Evolutionary conservation across 2,113 vertebrate species (phyloP).

Genomic region (Galbula dea): DNA sequence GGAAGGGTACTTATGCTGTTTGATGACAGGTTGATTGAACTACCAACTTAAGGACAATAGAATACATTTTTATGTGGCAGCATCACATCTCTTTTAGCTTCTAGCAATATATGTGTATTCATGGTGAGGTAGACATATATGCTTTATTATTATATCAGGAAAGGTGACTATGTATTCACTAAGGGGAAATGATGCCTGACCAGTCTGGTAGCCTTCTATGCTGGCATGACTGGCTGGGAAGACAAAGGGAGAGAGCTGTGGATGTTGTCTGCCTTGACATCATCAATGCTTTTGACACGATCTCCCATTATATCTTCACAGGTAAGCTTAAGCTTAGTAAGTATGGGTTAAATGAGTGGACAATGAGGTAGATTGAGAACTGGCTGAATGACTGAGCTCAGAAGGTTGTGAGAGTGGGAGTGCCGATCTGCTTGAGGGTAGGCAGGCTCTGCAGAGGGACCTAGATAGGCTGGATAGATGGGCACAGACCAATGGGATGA

Average conservation of each 20-base stretch:
- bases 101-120: not conserved
- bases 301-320: not conserved
- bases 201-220: not conserved
- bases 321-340: not conserved
- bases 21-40: not conserved
- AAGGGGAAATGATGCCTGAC: not conserved
- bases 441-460: too few relatives aligned
- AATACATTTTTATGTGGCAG: not conserved
- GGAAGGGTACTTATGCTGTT: not conserved
- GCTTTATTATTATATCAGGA: not conserved
- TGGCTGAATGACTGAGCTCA: not conserved
- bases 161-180: not conserved
- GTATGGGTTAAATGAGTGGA: not conserved
- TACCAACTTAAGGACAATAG: not conserved
- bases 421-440: too few relatives aligned
- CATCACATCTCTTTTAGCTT: not conserved
- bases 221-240: not conserved
- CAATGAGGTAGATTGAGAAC: not conserved
- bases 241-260: not conserved
- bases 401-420: not conserved
- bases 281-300: not conserved
- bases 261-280: not conserved
- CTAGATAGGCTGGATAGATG: too few relatives aligned
- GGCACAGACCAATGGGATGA: too few relatives aligned
- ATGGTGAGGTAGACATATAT: not conserved